These are phyloP conservation scores for Clanis bilineata DNA, from an alignment of 2,888 invertebrate species.

Conservation along the genomic window DNA sequence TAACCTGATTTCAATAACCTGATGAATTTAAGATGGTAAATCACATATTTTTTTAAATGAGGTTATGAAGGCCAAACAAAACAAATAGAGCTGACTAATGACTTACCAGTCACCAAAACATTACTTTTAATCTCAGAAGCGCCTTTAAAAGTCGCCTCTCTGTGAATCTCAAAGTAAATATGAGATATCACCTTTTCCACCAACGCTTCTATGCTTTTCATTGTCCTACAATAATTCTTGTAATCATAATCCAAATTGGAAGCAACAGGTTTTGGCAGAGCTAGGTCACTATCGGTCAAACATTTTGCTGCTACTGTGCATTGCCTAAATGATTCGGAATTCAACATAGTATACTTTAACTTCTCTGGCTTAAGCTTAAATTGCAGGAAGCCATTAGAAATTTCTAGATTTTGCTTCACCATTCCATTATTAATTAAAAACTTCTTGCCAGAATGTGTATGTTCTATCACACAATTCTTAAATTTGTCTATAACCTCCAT, in stretches of 20 bases:
- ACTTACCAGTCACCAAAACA: conserved; percentile 69
- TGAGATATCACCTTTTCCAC: conserved; percentile 58
- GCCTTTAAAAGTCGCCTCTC: conserved; percentile 66
- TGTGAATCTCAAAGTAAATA: conserved; percentile 67
- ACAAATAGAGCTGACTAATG: too few relatives aligned
- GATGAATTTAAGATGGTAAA: too few relatives aligned
- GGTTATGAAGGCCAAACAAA: too few relatives aligned
- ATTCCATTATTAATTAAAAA: conserved; percentile 81
- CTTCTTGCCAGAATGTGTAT: conserved; percentile 70
- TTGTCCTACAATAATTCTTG: conserved; percentile 73
- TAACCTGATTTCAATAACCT: too few relatives aligned
- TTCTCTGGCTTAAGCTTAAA: conserved; percentile 72
- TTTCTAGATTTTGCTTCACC: conserved; percentile 67
- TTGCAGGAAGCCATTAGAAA: conserved; percentile 60
- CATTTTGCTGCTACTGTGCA: conserved; percentile 72
- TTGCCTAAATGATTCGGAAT: conserved; percentile 76
- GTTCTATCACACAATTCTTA: conserved; percentile 75
- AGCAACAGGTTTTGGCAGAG: conserved; percentile 42
- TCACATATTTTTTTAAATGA: too few relatives aligned
- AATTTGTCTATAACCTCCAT: conserved; percentile 68
- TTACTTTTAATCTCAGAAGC: conserved; percentile 72
- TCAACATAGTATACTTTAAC: conserved; percentile 72
- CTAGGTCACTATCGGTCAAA: conserved; percentile 53
- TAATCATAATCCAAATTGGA: conserved; percentile 64
- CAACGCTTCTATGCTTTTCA: conserved; percentile 73